Evolutionary conservation across 2,113 vertebrate species (phyloP).

Genomic region (Embiotoca jacksoni): DNA sequence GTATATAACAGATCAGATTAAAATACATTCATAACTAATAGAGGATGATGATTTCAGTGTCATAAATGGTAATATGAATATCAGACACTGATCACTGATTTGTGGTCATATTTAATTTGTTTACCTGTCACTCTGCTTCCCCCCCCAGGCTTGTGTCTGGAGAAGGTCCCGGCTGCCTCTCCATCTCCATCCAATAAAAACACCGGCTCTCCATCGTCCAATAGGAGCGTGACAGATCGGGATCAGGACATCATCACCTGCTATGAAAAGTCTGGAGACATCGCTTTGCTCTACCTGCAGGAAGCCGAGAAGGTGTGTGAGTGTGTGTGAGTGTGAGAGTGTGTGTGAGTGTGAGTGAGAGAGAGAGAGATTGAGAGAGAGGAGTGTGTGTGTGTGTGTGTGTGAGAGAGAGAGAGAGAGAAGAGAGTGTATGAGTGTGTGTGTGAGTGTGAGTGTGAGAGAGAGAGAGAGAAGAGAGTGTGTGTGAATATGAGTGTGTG

Average conservation of each 20-base stretch:
- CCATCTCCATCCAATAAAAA: conserved; percentile 88
- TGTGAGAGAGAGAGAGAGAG: too few species aligned
- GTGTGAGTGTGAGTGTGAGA: too few species aligned
- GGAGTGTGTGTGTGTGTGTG: too few species aligned
- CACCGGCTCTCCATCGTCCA: conserved; percentile 80
- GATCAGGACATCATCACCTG: conserved; percentile 96
- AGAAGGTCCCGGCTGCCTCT: conserved; percentile 91
- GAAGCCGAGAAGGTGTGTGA: conserved; percentile 94
- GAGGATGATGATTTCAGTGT: not conserved
- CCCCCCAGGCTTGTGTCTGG: conserved; percentile 92
- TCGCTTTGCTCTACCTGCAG: conserved; percentile 96
- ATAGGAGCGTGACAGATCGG: conserved; percentile 82
- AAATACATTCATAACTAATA: not conserved
- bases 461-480: too few species aligned
- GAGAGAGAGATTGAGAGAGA: too few species aligned
- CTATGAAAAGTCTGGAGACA: conserved; percentile 98
- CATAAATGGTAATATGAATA: not conserved
- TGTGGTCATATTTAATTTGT: not conserved
- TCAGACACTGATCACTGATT: not conserved
- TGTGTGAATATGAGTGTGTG: too few species aligned
- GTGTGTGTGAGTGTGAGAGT: not conserved
- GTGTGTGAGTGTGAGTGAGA: not conserved
- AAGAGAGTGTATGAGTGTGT: too few species aligned
- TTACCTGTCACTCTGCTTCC: conserved; percentile 19
- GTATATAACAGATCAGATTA: not conserved